Evolutionary conservation across 2,888 invertebrate species (phyloP).

Genomic region (Perizoma affinitatum): DNA sequence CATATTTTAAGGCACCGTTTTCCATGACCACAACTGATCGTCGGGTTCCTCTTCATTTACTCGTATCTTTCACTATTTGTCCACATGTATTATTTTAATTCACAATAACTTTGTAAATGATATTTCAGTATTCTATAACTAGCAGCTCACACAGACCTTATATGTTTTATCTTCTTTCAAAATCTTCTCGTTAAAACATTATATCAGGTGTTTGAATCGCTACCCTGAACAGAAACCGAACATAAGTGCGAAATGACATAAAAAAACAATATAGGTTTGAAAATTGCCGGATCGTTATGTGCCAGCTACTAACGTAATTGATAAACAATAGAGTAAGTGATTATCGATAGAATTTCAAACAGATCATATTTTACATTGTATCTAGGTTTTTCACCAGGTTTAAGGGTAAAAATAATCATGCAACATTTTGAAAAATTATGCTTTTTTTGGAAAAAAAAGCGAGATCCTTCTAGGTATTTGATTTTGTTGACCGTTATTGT

Average conservation of each 20-base stretch:
- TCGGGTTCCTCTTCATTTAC: constrained; percentile 60
- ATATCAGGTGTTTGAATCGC: not conserved
- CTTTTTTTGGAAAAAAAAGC: not conserved
- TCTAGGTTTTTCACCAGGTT: not conserved
- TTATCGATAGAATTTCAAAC: not conserved
- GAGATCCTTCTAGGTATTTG: not conserved
- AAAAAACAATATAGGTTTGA: not conserved
- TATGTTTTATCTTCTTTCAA: constrained; percentile 1
- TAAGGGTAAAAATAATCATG: not conserved
- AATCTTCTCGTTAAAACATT: not conserved
- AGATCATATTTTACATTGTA: not conserved
- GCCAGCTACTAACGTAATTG: not conserved
- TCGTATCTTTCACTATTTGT: constrained; percentile 54
- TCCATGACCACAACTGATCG: constrained; percentile 81
- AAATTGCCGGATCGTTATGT: constrained; percentile 1
- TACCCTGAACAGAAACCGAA: not conserved
- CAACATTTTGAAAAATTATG: too few species aligned
- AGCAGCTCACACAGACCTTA: not conserved
- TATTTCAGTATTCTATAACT: too few species aligned
- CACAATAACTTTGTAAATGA: constrained; percentile 29
- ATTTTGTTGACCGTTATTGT: not conserved
- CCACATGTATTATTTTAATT: constrained; percentile 50
- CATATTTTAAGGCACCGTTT: constrained; percentile 85
- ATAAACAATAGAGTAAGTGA: not conserved
- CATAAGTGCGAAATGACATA: not conserved